These are phyloP conservation scores for Ancistrus triradiatus DNA, from an alignment of 2,113 vertebrate genomes.

Conservation along the genomic window DNA sequence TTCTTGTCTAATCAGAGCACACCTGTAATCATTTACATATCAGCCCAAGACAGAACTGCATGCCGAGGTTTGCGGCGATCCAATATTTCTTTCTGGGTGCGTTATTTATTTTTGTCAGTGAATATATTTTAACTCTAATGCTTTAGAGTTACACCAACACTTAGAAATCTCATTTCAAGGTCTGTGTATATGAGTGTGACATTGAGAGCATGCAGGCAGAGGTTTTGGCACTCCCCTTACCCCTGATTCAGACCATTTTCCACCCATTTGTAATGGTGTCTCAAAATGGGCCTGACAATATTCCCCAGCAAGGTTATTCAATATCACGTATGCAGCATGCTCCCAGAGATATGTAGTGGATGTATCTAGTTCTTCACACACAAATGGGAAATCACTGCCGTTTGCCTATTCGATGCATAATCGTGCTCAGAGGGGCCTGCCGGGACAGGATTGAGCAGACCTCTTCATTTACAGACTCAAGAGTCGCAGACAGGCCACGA, in stretches of 20 bases:
- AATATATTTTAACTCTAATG: no score
- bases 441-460: conserved; percentile 54
- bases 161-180: no score
- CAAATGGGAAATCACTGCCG: conserved; percentile 61
- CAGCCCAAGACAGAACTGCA: no score
- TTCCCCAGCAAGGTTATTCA: conserved; percentile 57
- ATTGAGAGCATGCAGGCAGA: conserved; percentile 38
- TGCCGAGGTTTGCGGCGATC: no score
- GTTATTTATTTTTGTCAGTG: no score
- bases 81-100: no score
- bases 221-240: conserved; percentile 41
- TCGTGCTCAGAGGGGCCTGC: conserved; percentile 45
- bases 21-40: no score
- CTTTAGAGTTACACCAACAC: no score
- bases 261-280: conserved; percentile 67
- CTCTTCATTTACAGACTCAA: conserved; percentile 69
- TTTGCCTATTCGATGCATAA: conserved; percentile 54
- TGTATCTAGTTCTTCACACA: conserved; percentile 60
- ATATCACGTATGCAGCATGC: conserved; percentile 59
- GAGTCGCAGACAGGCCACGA: conserved; percentile 61
- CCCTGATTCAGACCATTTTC: conserved; percentile 57
- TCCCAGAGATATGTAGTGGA: conserved; percentile 41
- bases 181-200: conserved; percentile 37
- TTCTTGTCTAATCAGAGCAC: no score
- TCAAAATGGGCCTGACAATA: conserved; percentile 52